These are phyloP conservation scores for Aeoliscus strigatus DNA, from an alignment of 2,797 vertebrate species.

Conservation along the genomic window DNA sequence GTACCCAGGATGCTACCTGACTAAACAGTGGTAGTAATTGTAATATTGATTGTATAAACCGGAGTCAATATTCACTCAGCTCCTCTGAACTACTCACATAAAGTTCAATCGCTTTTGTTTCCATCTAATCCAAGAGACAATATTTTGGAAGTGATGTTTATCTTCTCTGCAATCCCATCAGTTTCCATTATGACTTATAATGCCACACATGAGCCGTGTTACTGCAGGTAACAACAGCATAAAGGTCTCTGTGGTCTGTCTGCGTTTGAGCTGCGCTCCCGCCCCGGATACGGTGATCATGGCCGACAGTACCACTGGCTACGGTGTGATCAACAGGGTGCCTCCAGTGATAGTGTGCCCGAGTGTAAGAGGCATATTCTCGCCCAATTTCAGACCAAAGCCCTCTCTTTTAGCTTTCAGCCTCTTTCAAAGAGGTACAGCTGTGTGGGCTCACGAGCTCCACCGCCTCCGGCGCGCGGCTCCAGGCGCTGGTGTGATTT, in stretches of 20 bases:
- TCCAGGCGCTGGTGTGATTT: slow-evolving; percentile 68
- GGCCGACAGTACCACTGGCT: slow-evolving; percentile 58
- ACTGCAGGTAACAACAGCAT: slow-evolving; percentile 50
- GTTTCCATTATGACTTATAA: slow-evolving; percentile 51
- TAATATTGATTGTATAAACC: neutral
- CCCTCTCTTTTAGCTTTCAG: slow-evolving; percentile 25
- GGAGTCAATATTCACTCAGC: neutral
- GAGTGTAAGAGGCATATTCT: slow-evolving; percentile 46
- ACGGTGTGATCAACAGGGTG: slow-evolving; percentile 40
- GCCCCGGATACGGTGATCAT: slow-evolving; percentile 49
- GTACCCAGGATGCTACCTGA: too few relatives aligned
- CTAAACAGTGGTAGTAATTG: too few relatives aligned
- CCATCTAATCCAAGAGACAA: slow-evolving; percentile 3
- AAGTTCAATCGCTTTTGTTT: slow-evolving; percentile 10
- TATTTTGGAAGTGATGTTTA: slow-evolving; percentile 44
- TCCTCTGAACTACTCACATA: neutral
- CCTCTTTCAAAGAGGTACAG: slow-evolving; percentile 28
- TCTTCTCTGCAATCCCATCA: slow-evolving; percentile 52
- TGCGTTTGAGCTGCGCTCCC: slow-evolving; percentile 36
- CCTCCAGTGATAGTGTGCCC: slow-evolving; percentile 42
- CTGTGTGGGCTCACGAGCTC: slow-evolving; percentile 16
- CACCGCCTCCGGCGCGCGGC: slow-evolving; percentile 24
- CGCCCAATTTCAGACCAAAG: slow-evolving; percentile 30
- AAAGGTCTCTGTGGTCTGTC: slow-evolving; percentile 63
- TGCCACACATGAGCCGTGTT: slow-evolving; percentile 43